Evolutionary conservation across 2,888 invertebrate species (phyloP).

Genomic region (Emesis russula): DNA sequence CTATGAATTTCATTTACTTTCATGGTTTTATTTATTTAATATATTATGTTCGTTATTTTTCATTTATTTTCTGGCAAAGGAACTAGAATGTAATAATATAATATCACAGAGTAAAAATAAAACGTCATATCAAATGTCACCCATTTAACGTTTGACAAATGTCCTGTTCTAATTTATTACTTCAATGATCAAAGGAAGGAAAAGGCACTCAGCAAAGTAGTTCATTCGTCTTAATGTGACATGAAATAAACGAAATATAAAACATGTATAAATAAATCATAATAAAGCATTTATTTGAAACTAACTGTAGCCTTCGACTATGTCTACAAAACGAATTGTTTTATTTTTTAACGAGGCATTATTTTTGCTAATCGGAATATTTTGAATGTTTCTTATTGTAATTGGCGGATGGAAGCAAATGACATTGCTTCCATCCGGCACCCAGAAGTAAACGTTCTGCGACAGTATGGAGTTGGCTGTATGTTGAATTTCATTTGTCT

Average conservation of each 20-base stretch:
- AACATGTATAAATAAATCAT: neutral
- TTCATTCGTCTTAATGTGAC: conserved; percentile 10
- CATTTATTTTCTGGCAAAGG: neutral
- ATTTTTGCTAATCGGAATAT: too few relatives aligned
- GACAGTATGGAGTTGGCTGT: too few relatives aligned
- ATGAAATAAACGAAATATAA: neutral
- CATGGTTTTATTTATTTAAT: too few relatives aligned
- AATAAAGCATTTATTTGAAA: neutral
- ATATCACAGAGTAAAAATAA: neutral
- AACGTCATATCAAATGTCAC: conserved; percentile 12
- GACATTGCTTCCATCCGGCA: too few relatives aligned
- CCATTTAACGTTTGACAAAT: conserved; percentile 17
- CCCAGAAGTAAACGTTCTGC: too few relatives aligned
- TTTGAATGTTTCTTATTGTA: too few relatives aligned
- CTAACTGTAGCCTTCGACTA: neutral
- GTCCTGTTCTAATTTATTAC: conserved; percentile 10
- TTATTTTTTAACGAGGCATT: too few relatives aligned
- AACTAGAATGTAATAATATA: neutral
- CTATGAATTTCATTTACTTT: too few relatives aligned
- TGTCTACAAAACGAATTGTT: neutral
- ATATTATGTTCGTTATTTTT: too few relatives aligned
- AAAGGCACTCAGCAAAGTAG: conserved; percentile 27
- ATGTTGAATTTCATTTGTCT: too few relatives aligned
- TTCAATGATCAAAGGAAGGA: conserved; percentile 22
- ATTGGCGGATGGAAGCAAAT: too few relatives aligned